A percentile compares a stretch with the other conserved stretches of the same genome.
These are phyloP conservation scores for Aethes cnicana DNA, from an alignment of 2,888 invertebrate genomes.

Conservation along the genomic window DNA sequence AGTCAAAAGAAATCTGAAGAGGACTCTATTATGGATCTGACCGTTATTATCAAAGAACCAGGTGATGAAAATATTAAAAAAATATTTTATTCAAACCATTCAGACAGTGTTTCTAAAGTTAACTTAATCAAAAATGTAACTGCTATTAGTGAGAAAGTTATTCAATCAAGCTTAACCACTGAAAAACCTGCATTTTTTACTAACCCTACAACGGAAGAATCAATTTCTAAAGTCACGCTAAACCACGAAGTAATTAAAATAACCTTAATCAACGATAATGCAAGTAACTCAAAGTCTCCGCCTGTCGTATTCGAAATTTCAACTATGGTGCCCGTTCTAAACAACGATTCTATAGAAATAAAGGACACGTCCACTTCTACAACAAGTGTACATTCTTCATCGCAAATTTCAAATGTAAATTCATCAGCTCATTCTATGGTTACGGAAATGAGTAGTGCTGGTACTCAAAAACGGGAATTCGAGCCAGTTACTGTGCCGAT, in stretches of 20 bases:
- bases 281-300: conserved; percentile 41
- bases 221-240: conserved; percentile 34
- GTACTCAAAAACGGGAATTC: neutral
- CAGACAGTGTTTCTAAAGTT: conserved; percentile 46
- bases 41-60: conserved; percentile 63
- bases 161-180: neutral
- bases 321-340: conserved; percentile 53
- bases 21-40: conserved; percentile 61
- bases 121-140: conserved; percentile 42
- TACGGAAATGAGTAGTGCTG: neutral
- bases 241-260: conserved; percentile 55
- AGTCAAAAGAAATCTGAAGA: conserved; percentile 42
- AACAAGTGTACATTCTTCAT: conserved; percentile 1
- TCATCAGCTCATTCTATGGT: neutral
- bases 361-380: neutral
- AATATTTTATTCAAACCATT: conserved; percentile 39
- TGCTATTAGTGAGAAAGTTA: conserved; percentile 12
- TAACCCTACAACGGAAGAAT: conserved; percentile 21
- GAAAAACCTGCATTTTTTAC: conserved; percentile 21
- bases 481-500: neutral
- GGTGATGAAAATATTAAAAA: conserved; percentile 39
- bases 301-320: conserved; percentile 52
- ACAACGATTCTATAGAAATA: conserved; percentile 34
- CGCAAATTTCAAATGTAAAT: neutral
- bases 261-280: conserved; percentile 47